phyloP scores from a whole-genome alignment of 2,888 invertebrate genomes.

The Meteorus colon region DNA sequence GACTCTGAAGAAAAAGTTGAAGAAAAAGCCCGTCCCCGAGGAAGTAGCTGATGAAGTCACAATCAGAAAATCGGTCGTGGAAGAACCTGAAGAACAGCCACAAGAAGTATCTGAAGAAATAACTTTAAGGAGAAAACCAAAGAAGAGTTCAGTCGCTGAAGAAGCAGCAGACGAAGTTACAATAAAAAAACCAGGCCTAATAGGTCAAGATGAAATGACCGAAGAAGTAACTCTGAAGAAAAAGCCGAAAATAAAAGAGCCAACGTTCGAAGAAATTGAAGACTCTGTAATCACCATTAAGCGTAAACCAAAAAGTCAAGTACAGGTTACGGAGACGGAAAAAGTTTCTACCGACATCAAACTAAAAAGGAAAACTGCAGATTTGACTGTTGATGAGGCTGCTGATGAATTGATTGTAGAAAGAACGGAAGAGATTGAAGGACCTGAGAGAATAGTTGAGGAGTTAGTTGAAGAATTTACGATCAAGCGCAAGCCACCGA shows the following conservation, averaged over 20 bases:
- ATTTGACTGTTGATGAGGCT: slow-evolving; percentile 59
- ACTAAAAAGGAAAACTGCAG: slow-evolving; percentile 68
- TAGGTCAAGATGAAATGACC: slow-evolving; percentile 62
- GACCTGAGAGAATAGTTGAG: slow-evolving; percentile 57
- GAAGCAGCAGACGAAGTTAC: slow-evolving; percentile 60
- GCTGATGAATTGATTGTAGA: slow-evolving; percentile 63
- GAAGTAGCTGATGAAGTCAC: slow-evolving; percentile 60
- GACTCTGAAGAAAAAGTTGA: slow-evolving; percentile 72
- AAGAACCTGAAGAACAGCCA: slow-evolving; percentile 55
- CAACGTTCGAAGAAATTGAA: slow-evolving; percentile 53
- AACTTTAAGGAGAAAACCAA: slow-evolving; percentile 48
- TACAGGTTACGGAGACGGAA: slow-evolving; percentile 57
- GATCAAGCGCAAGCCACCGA: slow-evolving; percentile 75
- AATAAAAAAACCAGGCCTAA: slow-evolving; percentile 61
- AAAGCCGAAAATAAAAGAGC: slow-evolving; percentile 60
- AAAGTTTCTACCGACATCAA: slow-evolving; percentile 73
- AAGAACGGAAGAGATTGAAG: slow-evolving; percentile 58
- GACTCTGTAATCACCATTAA: slow-evolving; percentile 61
- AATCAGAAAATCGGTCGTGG: slow-evolving; percentile 58
- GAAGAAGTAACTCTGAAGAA: slow-evolving; percentile 71
- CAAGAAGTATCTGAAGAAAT: slow-evolving; percentile 65
- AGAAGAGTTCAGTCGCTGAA: slow-evolving; percentile 61
- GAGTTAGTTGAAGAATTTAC: slow-evolving; percentile 75
- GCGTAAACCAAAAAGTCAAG: slow-evolving; percentile 59
- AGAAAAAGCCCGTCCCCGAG: slow-evolving; percentile 59